phyloP scores from a whole-genome alignment of 2,113 vertebrate species.

The Burhinus bistriatus region DNA sequence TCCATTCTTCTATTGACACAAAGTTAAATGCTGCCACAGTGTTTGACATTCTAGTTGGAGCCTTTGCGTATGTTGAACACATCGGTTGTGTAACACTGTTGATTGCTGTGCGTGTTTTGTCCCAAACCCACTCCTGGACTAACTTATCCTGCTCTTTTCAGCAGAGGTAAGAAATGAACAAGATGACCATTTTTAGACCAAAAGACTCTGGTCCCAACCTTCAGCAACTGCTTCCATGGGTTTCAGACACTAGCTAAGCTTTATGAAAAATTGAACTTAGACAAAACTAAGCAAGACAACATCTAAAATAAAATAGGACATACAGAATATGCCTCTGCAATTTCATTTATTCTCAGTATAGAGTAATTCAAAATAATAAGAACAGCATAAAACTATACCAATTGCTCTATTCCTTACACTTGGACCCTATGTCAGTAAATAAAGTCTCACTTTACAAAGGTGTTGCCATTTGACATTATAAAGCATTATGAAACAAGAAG shows the following conservation, averaged over 20 bases:
- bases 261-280: not conserved
- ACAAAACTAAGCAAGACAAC: not conserved
- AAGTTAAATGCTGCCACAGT: not conserved
- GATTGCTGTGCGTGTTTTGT: rapidly evolving
- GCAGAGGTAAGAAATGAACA: not conserved
- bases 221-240: not conserved
- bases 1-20: not conserved
- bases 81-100: not conserved
- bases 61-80: not conserved
- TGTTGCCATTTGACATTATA: not conserved
- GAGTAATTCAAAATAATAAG: not conserved
- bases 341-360: not conserved
- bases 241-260: not conserved
- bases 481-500: not conserved
- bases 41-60: not conserved
- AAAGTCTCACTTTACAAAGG: not conserved
- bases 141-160: not conserved
- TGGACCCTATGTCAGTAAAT: not conserved
- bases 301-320: not conserved
- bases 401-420: not conserved
- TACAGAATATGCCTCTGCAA: not conserved
- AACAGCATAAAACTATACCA: not conserved
- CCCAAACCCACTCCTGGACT: not conserved
- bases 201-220: not conserved
- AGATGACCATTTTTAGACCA: not conserved